A percentile compares a stretch with the other conserved stretches of the same genome.
Conservation (phyloP, 2,797 vertebrate species). For the Phalanger gymnotis region DNA sequence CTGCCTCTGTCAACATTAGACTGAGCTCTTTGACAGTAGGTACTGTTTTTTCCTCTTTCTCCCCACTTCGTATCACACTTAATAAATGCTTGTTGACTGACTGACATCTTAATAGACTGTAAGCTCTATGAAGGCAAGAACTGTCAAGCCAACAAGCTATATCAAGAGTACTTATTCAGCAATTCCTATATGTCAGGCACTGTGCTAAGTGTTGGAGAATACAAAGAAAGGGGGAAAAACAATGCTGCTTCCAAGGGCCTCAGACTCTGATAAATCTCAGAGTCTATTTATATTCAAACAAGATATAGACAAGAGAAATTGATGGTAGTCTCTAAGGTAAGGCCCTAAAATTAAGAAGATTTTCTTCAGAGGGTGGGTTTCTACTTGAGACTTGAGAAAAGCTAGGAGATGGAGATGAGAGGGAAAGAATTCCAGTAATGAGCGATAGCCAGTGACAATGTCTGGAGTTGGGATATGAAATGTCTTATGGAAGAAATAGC, state of each 20-base stretch:
- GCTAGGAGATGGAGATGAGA: neutral
- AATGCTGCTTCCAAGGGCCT: neutral
- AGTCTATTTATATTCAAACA: neutral
- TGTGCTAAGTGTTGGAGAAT: neutral
- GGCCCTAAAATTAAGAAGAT: neutral
- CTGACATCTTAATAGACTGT: neutral
- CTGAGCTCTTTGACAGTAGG: neutral
- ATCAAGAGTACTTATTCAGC: neutral
- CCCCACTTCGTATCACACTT: neutral
- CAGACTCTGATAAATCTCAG: neutral
- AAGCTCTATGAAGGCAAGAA: neutral
- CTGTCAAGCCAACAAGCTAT: neutral
- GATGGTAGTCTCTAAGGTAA: neutral
- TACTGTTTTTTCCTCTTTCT: neutral
- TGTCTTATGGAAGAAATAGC: neutral
- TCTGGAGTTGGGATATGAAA: neutral
- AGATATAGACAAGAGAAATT: neutral
- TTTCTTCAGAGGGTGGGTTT: neutral
- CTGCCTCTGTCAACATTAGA: neutral
- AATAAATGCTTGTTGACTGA: neutral
- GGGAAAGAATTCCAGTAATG: neutral
- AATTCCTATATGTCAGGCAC: neutral
- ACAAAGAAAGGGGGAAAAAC: neutral
- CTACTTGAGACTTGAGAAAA: neutral
- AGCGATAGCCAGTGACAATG: neutral